Conservation (phyloP, 2,888 invertebrate genomes). For the Metallyticus violacea region DNA sequence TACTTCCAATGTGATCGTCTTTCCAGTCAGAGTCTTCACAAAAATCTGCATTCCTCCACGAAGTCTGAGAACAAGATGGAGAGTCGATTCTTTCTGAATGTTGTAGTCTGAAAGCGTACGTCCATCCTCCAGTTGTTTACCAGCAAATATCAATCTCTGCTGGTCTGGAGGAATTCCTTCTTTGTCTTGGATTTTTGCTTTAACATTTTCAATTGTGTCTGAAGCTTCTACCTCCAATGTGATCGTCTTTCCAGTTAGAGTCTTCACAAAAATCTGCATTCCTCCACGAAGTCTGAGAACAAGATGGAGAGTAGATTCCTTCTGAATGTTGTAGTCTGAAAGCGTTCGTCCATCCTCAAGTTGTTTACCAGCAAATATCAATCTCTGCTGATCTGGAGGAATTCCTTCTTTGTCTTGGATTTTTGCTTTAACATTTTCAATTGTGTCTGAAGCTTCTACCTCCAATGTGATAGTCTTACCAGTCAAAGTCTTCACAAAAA, state of each 20-base stretch:
- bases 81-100: conserved; percentile 60
- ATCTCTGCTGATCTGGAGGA: conserved; percentile 49
- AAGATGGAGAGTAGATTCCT: conserved; percentile 38
- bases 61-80: conserved; percentile 55
- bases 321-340: conserved; percentile 58
- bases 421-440: conserved; percentile 54
- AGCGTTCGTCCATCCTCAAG: conserved; percentile 52
- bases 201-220: conserved; percentile 63
- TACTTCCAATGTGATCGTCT: conserved; percentile 49
- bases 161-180: conserved; percentile 60
- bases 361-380: conserved; percentile 47
- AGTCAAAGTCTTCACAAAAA: conserved; percentile 52
- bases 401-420: conserved; percentile 50
- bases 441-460: conserved; percentile 54
- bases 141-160: conserved; percentile 59
- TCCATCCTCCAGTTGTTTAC: conserved; percentile 61
- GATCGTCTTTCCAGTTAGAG: conserved; percentile 49
- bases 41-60: conserved; percentile 55
- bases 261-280: conserved; percentile 56
- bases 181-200: conserved; percentile 58
- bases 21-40: conserved; percentile 51
- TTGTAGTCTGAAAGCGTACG: conserved; percentile 60
- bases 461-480: conserved; percentile 53
- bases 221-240: conserved; percentile 53
- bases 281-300: conserved; percentile 44